phyloP scores from a whole-genome alignment of 2,113 vertebrate species.

The Monarcha castaneiventris region DNA sequence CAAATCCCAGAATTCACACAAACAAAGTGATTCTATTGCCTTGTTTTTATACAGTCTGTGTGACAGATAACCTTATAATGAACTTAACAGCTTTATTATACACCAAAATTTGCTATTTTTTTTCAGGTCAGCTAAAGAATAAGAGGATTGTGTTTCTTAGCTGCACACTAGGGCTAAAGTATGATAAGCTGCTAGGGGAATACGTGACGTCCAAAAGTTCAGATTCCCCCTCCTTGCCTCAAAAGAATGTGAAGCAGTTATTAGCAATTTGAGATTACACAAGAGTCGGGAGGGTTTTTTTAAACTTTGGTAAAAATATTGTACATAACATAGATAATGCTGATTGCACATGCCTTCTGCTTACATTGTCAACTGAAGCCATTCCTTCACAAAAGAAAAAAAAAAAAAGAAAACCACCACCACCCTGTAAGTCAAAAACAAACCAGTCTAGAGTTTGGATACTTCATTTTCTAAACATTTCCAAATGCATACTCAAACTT shows the following conservation, averaged over 20 bases:
- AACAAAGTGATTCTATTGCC: not conserved
- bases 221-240: not conserved
- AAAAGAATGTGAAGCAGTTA: not conserved
- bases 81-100: not conserved
- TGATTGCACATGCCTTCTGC: not conserved
- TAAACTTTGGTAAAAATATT: not conserved
- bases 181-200: constrained; percentile 8
- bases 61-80: not conserved
- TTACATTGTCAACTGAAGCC: not conserved
- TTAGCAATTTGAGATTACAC: not conserved
- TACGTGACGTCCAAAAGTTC: not conserved
- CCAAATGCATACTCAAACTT: not conserved
- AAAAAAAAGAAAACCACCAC: not conserved
- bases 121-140: not conserved
- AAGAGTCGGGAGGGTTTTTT: rapidly evolving
- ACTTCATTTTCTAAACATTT: not conserved
- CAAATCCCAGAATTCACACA: not conserved
- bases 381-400: not conserved
- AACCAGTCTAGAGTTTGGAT: not conserved
- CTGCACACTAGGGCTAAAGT: not conserved
- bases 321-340: not conserved
- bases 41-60: not conserved
- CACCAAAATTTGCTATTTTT: not conserved
- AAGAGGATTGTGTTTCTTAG: constrained; percentile 39
- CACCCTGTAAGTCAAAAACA: not conserved